A percentile compares a stretch with the other conserved stretches of the same genome.
Evolutionary conservation across 2,888 invertebrate species (phyloP).

Genomic region (Rhimphoctona megacephalus): DNA sequence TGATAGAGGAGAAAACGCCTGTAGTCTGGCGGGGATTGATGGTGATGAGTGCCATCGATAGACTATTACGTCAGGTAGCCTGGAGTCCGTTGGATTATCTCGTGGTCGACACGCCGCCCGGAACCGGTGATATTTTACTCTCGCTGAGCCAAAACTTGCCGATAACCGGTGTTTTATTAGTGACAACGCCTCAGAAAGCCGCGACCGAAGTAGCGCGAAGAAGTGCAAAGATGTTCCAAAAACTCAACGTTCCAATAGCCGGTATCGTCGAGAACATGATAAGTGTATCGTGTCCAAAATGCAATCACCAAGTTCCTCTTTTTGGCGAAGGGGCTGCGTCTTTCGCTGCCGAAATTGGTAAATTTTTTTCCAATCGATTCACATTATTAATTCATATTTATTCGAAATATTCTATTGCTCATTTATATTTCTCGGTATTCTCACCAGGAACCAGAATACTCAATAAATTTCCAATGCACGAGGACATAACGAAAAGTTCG

Average conservation of each 20-base stretch:
- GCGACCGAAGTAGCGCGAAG: slow-evolving; percentile 94
- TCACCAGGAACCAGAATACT: slow-evolving; percentile 86
- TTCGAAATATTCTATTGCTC: neutral
- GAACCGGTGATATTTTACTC: slow-evolving; percentile 97
- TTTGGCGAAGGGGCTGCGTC: slow-evolving; percentile 89
- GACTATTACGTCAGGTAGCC: slow-evolving; percentile 93
- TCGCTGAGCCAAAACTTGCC: slow-evolving; percentile 96
- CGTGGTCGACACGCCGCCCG: slow-evolving; percentile 97
- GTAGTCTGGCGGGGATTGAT: slow-evolving; percentile 98
- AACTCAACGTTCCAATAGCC: slow-evolving; percentile 92
- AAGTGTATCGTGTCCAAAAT: slow-evolving; percentile 91
- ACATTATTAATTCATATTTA: neutral
- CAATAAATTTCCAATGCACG: slow-evolving; percentile 90
- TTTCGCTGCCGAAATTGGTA: slow-evolving; percentile 88
- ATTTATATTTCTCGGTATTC: slow-evolving; percentile 38
- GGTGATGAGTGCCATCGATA: slow-evolving; percentile 97
- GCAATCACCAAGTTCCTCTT: slow-evolving; percentile 90
- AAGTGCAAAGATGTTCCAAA: slow-evolving; percentile 95
- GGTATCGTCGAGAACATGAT: slow-evolving; percentile 98
- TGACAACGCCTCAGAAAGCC: slow-evolving; percentile 96
- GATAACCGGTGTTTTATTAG: slow-evolving; percentile 93
- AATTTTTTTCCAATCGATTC: neutral
- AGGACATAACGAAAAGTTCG: slow-evolving; percentile 89
- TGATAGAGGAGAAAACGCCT: slow-evolving; percentile 93
- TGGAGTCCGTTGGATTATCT: slow-evolving; percentile 96